Base-by-base conservation (phyloP, 2,888 invertebrate genomes). In the Ophioninae sp. region DNA sequence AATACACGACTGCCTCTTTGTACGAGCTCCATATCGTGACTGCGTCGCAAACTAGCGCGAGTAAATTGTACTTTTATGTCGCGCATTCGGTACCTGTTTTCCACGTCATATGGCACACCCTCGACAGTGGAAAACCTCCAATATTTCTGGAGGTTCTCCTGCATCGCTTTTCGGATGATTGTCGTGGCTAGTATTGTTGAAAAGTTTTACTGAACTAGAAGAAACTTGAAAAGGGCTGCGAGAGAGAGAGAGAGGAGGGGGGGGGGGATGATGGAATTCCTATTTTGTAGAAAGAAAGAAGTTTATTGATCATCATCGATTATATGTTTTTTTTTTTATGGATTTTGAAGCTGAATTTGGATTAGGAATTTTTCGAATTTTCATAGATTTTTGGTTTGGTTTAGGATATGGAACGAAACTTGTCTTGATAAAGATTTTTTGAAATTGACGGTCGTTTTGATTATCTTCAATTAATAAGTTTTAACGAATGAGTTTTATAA, bases 61-160 rank as follows among this genome's bases (percentile, higher is more conserved):
- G 50, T 50, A 50, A 50, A 50, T 50, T 50, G 50, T 50, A 50
- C 50, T 50, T 50, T 50, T 50, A 50, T 50, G 50, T 50, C 50
- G 50, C 50, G 17, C 50, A 50, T 50, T 17, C 50, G 17, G 50
- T 50, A 13, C 17, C 13, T 50, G 17, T 50, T 50, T 50, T 50
- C 50, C 17, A 13, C 17, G 13, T 13, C 50, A 50, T 50, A 50
- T 13, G 50, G 50, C 50, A 50, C 50, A 13, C 17, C 50, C 50
- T 23, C 13, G 17, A 23, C 68, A 23, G 20, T 13, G 68, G 41
- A 68, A 68, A 68, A 17, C 50, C 17, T 68, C 68, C 2, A 68
- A 50, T 68, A 50, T 50, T 68, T 50, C 50, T 23, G 23, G 50
- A 50, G 50, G 17, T 13, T 17, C 13, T 17, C 17, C 50, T 50